Percentiles rank a stretch among this genome's conserved stretches.
Evolutionary conservation across 2,113 vertebrate species (phyloP).

Genomic region (Haemorhous mexicanus): DNA sequence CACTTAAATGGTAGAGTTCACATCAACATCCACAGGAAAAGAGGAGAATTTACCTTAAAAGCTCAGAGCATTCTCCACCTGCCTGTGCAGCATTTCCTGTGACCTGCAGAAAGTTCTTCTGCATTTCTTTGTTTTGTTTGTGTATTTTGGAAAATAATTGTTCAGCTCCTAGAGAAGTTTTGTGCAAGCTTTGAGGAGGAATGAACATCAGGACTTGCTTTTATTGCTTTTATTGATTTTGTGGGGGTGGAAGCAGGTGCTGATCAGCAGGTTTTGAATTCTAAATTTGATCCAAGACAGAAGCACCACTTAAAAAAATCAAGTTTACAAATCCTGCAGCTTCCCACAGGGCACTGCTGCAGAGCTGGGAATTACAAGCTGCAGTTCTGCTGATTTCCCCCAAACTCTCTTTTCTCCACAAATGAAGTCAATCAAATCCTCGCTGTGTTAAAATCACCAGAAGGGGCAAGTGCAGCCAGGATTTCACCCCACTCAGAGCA

Average conservation of each 20-base stretch:
- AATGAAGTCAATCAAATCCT: too few relatives aligned
- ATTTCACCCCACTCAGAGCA: not conserved
- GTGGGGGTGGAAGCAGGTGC: not conserved
- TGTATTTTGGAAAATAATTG: not conserved
- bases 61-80: not conserved
- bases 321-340: not conserved
- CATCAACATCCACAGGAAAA: not conserved
- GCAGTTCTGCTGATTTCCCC: not conserved
- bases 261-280: not conserved
- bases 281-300: not conserved
- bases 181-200: not conserved
- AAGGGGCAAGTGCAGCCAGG: not conserved
- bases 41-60: not conserved
- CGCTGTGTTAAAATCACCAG: not conserved
- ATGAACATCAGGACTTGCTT: not conserved
- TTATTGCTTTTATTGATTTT: not conserved
- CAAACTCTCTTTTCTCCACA: not conserved
- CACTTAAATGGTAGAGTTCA: not conserved
- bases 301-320: not conserved
- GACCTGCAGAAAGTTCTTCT: not conserved
- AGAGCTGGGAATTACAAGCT: not conserved
- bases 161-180: not conserved
- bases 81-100: not conserved
- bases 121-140: not conserved
- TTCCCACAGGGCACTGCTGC: not conserved